Percentiles rank a stretch among this genome's conserved stretches.
These are phyloP conservation scores for Adoxophyes honmai DNA, from an alignment of 1,140 invertebrate species.

Conservation along the genomic window DNA sequence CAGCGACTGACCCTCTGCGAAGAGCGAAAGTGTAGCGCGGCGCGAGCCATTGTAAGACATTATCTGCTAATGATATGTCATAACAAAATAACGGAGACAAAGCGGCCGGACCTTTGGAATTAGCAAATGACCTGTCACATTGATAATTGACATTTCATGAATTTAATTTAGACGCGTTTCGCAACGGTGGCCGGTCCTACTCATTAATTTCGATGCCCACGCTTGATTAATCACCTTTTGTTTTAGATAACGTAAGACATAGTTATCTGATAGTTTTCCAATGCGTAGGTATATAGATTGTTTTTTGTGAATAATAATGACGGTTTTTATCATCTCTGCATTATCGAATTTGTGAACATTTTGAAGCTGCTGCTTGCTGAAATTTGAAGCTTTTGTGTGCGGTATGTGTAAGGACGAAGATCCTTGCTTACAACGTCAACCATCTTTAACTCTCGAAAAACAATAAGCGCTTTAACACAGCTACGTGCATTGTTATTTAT, in stretches of 20 bases:
- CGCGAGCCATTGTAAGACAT: slow-evolving; percentile 6
- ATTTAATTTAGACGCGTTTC: slow-evolving; percentile 34
- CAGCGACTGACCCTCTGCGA: slow-evolving; percentile 44
- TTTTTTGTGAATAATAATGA: too few species aligned
- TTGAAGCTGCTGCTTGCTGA: too few species aligned
- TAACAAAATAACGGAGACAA: slow-evolving; percentile 22
- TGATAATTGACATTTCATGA: slow-evolving; percentile 41
- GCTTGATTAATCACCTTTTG: slow-evolving; percentile 35
- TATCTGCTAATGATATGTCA: slow-evolving; percentile 21
- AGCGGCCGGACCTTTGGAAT: slow-evolving; percentile 26
- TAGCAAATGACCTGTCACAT: slow-evolving; percentile 49
- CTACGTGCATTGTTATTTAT: too few species aligned
- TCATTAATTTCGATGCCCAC: slow-evolving; percentile 36
- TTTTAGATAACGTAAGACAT: not conserved
- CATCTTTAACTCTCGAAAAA: too few species aligned
- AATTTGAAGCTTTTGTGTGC: too few species aligned
- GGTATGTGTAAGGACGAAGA: too few species aligned
- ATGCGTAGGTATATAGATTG: too few species aligned
- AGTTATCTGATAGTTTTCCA: too few species aligned
- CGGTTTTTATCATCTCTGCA: too few species aligned
- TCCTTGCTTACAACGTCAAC: too few species aligned
- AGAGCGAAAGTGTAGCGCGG: slow-evolving; percentile 14
- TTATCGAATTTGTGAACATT: too few species aligned
- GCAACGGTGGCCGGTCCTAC: slow-evolving; percentile 34
- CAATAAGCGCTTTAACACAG: too few species aligned